phyloP scores from a whole-genome alignment of 2,113 vertebrate genomes.

The Lathamus discolor region DNA sequence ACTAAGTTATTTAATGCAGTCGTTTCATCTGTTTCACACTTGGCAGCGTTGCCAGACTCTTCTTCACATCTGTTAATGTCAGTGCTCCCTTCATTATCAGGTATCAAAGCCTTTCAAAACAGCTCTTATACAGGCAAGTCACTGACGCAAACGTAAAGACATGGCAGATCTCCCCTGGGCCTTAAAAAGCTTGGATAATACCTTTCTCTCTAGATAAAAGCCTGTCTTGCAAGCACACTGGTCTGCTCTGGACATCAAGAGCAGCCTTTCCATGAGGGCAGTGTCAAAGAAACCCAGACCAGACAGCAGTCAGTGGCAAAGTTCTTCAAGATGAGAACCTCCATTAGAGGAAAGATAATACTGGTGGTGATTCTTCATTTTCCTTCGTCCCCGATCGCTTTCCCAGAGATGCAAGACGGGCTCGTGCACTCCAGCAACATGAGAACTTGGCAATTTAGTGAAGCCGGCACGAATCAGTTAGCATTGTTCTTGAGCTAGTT shows the following conservation, averaged over 20 bases:
- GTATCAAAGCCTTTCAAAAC: not conserved
- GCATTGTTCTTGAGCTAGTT: not conserved
- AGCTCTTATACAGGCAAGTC: not conserved
- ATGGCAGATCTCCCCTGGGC: not conserved
- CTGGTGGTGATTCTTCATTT: not conserved
- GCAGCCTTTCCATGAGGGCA: not conserved
- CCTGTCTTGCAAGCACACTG: not conserved
- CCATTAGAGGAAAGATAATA: not conserved
- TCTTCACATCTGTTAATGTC: not conserved
- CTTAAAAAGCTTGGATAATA: not conserved
- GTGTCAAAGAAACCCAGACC: not conserved
- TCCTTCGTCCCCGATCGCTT: rapidly evolving
- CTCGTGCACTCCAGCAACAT: not conserved
- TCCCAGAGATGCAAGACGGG: rapidly evolving
- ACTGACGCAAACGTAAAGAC: not conserved
- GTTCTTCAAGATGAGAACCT: not conserved
- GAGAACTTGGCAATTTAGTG: not conserved
- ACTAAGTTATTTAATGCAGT: not conserved
- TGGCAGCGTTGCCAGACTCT: not conserved
- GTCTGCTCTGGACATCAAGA: not conserved
- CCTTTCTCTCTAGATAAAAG: not conserved
- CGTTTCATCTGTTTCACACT: not conserved
- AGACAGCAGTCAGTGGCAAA: rapidly evolving
- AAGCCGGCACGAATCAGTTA: rapidly evolving
- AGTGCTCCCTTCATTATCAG: rapidly evolving